These are phyloP conservation scores for Ochropleura leucogaster DNA, from an alignment of 2,888 invertebrate species.

Conservation along the genomic window DNA sequence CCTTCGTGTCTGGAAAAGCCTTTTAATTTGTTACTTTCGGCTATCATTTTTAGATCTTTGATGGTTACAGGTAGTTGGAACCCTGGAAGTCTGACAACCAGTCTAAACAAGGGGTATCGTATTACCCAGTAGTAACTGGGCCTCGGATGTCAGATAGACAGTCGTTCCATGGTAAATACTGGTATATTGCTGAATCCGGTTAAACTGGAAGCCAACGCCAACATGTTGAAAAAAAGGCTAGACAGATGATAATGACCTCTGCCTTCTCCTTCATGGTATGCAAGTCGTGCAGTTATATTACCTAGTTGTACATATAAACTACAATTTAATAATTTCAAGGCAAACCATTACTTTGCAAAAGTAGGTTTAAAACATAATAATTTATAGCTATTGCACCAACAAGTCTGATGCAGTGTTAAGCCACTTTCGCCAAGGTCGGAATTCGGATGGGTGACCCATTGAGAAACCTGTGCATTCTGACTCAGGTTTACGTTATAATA, in stretches of 20 bases:
- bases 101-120: neutral
- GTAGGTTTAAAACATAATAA: slow-evolving; percentile 18
- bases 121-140: neutral
- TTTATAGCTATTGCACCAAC: slow-evolving; percentile 40
- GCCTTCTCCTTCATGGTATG: neutral
- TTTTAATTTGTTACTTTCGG: neutral
- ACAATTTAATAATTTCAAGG: slow-evolving; percentile 34
- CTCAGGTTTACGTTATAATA: slow-evolving; percentile 48
- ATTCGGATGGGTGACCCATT: slow-evolving; percentile 64
- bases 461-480: slow-evolving; percentile 51
- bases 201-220: neutral
- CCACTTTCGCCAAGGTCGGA: slow-evolving; percentile 58
- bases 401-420: slow-evolving; percentile 41
- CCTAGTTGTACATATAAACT: neutral
- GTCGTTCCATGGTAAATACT: neutral
- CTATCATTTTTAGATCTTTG: neutral
- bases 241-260: neutral
- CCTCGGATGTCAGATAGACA: neutral
- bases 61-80: neutral
- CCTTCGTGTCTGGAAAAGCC: too few relatives aligned
- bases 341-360: slow-evolving; percentile 23
- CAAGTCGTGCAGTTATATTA: neutral
- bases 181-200: neutral
- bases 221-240: too few relatives aligned
- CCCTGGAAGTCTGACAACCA: neutral